These are phyloP conservation scores for Allobates femoralis DNA, from an alignment of 2,797 vertebrate genomes.

Conservation along the genomic window DNA sequence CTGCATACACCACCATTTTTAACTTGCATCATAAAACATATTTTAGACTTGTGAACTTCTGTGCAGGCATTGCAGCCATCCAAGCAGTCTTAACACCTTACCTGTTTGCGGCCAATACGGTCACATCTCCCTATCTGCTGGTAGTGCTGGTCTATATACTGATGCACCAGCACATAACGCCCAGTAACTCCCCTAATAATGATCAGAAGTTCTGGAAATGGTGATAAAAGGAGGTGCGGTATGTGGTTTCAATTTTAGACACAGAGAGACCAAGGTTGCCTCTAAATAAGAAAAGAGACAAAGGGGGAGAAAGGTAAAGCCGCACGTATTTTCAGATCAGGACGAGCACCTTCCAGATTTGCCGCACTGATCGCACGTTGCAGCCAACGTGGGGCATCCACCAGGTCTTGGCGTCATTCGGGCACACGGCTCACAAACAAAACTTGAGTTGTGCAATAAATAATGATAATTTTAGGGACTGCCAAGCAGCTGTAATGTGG, in stretches of 20 bases:
- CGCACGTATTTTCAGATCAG: background rate
- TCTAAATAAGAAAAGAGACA: no score
- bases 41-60: background rate
- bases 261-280: no score
- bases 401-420: background rate
- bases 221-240: background rate
- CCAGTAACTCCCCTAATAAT: background rate
- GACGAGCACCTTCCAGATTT: background rate
- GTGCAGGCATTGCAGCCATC: background rate
- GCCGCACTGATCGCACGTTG: background rate
- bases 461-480: background rate
- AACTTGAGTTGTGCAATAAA: conserved; percentile 2
- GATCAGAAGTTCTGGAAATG: background rate
- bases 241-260: no score
- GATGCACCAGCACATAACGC: background rate
- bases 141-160: background rate
- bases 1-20: background rate
- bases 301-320: background rate
- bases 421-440: background rate
- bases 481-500: background rate
- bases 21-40: background rate
- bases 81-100: background rate
- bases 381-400: background rate
- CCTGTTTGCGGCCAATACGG: background rate
- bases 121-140: background rate